Percentiles rank a stretch among this genome's conserved stretches.
phyloP scores from a whole-genome alignment of 2,797 vertebrate species.

The Aplochiton taeniatus region DNA sequence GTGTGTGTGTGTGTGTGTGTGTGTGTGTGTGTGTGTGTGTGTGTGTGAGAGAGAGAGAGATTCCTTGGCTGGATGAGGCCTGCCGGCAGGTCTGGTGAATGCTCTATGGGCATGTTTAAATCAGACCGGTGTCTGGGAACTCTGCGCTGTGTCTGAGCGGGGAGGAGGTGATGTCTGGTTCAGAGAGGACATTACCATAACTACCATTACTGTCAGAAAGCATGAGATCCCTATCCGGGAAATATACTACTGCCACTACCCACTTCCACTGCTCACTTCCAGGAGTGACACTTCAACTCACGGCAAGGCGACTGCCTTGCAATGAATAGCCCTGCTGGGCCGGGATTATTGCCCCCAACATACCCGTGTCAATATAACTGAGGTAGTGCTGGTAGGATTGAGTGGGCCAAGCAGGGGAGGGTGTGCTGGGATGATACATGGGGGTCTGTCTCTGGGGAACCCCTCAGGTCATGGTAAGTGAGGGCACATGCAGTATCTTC shows the following conservation, averaged over 20 bases:
- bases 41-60: background rate
- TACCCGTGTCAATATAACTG: too few relatives aligned
- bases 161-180: constrained; percentile 62
- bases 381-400: too few relatives aligned
- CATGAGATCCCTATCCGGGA: constrained; percentile 63
- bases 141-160: constrained; percentile 41
- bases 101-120: constrained; percentile 45
- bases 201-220: constrained; percentile 68
- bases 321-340: constrained; percentile 33
- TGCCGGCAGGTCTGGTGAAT: background rate
- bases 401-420: too few relatives aligned
- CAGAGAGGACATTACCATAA: constrained; percentile 69
- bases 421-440: too few relatives aligned
- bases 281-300: constrained; percentile 32
- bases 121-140: constrained; percentile 48
- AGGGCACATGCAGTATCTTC: too few relatives aligned
- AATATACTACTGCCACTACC: constrained; percentile 47
- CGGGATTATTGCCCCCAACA: too few relatives aligned
- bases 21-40: background rate
- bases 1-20: background rate
- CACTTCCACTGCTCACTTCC: constrained; percentile 30
- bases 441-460: too few relatives aligned
- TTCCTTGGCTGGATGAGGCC: background rate
- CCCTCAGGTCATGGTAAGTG: too few relatives aligned
- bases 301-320: constrained; percentile 32